These are phyloP conservation scores for Acanthisitta chloris DNA, from an alignment of 2,113 vertebrate species.

Conservation along the genomic window DNA sequence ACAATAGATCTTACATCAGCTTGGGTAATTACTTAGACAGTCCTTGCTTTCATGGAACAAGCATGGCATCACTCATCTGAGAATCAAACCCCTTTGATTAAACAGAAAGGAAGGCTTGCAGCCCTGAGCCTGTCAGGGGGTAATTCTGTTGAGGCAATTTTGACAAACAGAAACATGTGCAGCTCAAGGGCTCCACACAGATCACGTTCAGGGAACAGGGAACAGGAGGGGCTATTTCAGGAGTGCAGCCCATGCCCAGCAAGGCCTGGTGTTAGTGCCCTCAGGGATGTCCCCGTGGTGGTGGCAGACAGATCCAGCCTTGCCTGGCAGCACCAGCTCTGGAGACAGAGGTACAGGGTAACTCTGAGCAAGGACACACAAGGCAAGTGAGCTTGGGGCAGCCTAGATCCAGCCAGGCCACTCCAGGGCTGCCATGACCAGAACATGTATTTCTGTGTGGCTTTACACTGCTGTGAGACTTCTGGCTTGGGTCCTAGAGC, in stretches of 20 bases:
- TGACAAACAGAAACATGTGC: neutral
- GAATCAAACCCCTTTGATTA: neutral
- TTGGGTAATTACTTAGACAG: slow-evolving; percentile 5
- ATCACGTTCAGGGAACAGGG: rapidly evolving
- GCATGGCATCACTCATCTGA: neutral
- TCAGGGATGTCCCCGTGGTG: rapidly evolving
- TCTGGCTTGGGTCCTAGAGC: neutral
- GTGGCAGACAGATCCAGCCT: rapidly evolving
- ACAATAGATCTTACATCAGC: neutral
- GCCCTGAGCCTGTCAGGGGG: neutral
- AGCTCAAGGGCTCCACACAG: neutral
- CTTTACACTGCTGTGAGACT: too few species aligned
- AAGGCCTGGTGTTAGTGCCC: rapidly evolving
- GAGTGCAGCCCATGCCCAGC: neutral
- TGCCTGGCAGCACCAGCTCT: neutral
- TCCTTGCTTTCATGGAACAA: slow-evolving; percentile 5
- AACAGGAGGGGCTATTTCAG: neutral
- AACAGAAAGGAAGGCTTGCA: neutral
- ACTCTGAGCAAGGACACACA: rapidly evolving
- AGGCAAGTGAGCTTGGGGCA: neutral
- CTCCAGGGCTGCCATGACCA: neutral
- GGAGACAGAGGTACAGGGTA: neutral
- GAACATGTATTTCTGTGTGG: rapidly evolving
- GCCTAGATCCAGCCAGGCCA: neutral
- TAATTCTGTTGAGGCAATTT: neutral